Conservation (phyloP, 2,888 invertebrate species). For the Mantis religiosa region DNA sequence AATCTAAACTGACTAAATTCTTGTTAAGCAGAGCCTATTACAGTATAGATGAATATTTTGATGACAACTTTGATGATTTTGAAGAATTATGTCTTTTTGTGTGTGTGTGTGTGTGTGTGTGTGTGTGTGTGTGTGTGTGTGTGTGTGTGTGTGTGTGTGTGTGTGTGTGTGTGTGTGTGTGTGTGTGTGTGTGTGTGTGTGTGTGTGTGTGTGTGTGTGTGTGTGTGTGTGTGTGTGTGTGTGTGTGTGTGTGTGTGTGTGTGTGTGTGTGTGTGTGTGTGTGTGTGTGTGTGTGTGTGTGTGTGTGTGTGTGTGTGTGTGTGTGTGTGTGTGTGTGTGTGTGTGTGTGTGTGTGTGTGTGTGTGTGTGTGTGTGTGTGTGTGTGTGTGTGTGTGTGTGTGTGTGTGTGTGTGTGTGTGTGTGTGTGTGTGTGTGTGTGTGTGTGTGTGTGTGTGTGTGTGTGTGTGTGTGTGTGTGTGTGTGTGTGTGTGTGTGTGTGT, state of each 20-base stretch:
- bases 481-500: constrained; percentile 7
- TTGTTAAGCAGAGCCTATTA: no score
- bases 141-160: constrained; percentile 3
- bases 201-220: not conserved
- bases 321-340: not conserved
- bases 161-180: constrained; percentile 2
- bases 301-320: constrained; percentile 6
- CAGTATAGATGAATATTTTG: no score
- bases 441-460: constrained; percentile 9
- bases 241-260: not conserved
- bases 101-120: not conserved
- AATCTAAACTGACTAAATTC: no score
- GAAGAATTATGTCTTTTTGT: no score
- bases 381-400: constrained; percentile 3
- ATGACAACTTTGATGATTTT: no score
- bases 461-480: not conserved
- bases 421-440: constrained; percentile 1
- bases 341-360: constrained; percentile 6
- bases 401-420: constrained; percentile 5
- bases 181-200: constrained; percentile 5
- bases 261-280: constrained; percentile 8
- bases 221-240: constrained; percentile 8
- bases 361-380: constrained; percentile 1
- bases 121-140: constrained; percentile 3
- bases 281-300: not conserved